Evolutionary conservation across 1,140 invertebrate genomes (phyloP).

Genomic region (Camponotus vicinus): DNA sequence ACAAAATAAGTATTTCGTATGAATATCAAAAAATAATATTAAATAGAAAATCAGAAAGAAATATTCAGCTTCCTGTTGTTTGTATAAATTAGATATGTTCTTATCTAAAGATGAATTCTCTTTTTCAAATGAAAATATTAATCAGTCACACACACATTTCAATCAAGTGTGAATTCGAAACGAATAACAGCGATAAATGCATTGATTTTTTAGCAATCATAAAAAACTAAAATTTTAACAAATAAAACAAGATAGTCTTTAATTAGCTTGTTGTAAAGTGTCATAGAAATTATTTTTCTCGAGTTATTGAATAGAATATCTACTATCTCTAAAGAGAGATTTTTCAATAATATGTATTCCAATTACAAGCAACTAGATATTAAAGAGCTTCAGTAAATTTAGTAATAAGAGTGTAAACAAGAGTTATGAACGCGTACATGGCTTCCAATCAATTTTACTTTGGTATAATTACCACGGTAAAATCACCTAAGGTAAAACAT

Average conservation of each 20-base stretch:
- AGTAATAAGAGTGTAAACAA: background rate
- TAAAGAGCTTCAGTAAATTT: background rate
- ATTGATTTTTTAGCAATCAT: too few relatives aligned
- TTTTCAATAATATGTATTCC: background rate
- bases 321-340: background rate
- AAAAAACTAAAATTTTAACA: too few relatives aligned
- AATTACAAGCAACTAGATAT: background rate
- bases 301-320: too few relatives aligned
- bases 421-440: background rate
- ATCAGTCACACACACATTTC: background rate
- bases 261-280: too few relatives aligned
- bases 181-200: too few relatives aligned
- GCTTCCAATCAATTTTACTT: slow-evolving; percentile 16
- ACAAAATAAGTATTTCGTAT: background rate
- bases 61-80: background rate
- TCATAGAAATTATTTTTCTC: too few relatives aligned
- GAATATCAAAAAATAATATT: slow-evolving; percentile 2
- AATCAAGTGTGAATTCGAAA: too few relatives aligned
- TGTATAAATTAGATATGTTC: background rate
- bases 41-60: background rate
- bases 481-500: background rate
- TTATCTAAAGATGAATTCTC: background rate
- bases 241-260: too few relatives aligned
- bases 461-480: background rate
- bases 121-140: background rate